Evolutionary conservation across 92 coral and sea anemone species (phyloP).

Genomic region (Epizoanthus fatuus): DNA sequence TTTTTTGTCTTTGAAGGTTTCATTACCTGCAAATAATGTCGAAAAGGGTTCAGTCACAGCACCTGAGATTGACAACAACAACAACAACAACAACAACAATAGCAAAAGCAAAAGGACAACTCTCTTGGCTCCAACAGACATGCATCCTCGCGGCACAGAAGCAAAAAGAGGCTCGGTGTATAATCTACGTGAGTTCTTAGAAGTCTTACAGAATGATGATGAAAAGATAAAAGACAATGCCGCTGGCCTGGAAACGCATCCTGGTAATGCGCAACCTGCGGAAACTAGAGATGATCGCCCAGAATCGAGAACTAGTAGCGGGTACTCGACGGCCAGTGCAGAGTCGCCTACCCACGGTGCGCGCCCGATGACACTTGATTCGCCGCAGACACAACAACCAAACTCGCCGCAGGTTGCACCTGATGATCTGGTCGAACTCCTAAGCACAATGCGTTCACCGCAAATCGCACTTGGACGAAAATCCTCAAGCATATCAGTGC

Average conservation of each 20-base stretch:
- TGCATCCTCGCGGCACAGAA: not conserved
- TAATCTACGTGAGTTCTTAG: slow-evolving; percentile 72
- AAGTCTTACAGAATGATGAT: slow-evolving; percentile 68
- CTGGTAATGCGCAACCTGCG: not conserved
- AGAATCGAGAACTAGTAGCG: slow-evolving; percentile 33
- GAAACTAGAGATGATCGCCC: slow-evolving; percentile 43
- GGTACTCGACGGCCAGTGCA: slow-evolving; percentile 18
- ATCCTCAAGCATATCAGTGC: slow-evolving; percentile 70
- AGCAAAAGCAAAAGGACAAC: not conserved
- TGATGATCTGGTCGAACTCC: slow-evolving; percentile 14
- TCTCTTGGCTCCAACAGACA: not conserved
- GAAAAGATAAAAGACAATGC: slow-evolving; percentile 24
- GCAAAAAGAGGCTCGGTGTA: slow-evolving; percentile 66
- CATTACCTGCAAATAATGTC: not conserved
- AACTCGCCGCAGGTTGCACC: not conserved
- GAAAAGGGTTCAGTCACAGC: not conserved
- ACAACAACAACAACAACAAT: not conserved
- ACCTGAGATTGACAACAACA: not conserved
- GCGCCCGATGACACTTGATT: slow-evolving; percentile 4
- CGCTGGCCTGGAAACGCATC: not conserved
- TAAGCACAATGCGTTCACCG: slow-evolving; percentile 18
- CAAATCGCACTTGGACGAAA: slow-evolving; percentile 56
- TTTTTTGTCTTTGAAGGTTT: slow-evolving; percentile 64
- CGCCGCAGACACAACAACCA: slow-evolving; percentile 29
- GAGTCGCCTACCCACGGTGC: not conserved